Evolutionary conservation across 2,113 vertebrate genomes (phyloP).

Genomic region (Vulpes ferrilata): DNA sequence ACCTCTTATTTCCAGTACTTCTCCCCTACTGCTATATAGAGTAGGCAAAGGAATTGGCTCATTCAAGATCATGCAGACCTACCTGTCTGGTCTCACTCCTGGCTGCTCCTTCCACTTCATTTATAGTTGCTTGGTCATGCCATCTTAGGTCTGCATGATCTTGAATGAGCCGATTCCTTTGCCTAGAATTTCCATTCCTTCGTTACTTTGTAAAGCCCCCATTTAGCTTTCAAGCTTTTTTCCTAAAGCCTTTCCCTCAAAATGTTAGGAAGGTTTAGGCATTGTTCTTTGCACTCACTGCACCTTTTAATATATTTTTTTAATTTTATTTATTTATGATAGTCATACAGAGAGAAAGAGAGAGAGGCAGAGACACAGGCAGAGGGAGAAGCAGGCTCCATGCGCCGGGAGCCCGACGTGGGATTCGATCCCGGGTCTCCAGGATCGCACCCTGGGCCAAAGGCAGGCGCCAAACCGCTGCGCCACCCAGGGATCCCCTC

Average conservation of each 20-base stretch:
- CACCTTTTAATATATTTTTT: background rate
- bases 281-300: background rate
- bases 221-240: background rate
- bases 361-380: no score
- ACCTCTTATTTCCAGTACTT: background rate
- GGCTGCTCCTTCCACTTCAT: background rate
- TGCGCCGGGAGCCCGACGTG: no score
- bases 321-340: no score
- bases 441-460: no score
- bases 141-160: background rate
- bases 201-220: background rate
- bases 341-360: no score
- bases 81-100: background rate
- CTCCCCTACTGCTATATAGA: background rate
- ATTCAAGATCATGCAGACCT: no score
- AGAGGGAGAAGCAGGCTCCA: no score
- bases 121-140: background rate
- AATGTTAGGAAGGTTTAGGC: background rate
- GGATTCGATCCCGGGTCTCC: no score
- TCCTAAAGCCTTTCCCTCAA: background rate
- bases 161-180: background rate
- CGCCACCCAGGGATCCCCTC: no score
- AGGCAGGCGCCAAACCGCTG: no score
- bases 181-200: background rate
- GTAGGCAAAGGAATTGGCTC: no score